Evolutionary conservation across 2,113 vertebrate genomes (phyloP).

Genomic region (Cynopterus brachyotis): DNA sequence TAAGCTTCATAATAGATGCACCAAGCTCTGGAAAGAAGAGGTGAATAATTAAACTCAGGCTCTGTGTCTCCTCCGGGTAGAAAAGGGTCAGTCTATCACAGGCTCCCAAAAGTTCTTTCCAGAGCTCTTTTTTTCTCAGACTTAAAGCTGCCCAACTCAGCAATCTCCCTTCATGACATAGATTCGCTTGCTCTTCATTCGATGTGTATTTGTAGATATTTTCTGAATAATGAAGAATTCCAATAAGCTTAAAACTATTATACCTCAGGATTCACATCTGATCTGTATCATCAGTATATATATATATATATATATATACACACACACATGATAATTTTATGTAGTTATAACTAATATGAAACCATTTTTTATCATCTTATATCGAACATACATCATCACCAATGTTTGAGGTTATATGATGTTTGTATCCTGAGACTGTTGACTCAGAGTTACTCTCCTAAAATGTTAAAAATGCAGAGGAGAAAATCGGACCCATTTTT

Average conservation of each 20-base stretch:
- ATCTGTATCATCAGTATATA: neutral
- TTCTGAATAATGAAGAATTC: neutral
- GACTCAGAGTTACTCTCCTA: neutral
- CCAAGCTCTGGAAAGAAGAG: neutral
- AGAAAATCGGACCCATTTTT: neutral
- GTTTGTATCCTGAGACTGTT: neutral
- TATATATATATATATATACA: no score
- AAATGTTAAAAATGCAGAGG: neutral
- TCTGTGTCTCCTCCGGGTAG: neutral
- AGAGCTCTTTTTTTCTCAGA: neutral
- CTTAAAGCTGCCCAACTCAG: neutral
- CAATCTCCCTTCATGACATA: neutral
- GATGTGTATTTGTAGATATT: neutral
- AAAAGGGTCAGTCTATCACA: neutral
- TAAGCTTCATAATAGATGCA: neutral
- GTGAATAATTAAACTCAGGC: neutral
- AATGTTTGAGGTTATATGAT: neutral
- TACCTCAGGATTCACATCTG: neutral
- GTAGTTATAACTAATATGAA: neutral
- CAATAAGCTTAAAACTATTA: neutral
- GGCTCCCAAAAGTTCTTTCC: neutral
- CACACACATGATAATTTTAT: neutral
- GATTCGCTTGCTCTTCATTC: neutral
- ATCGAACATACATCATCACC: neutral
- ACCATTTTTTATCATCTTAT: neutral